These are phyloP conservation scores for Merluccius polli DNA, from an alignment of 2,797 vertebrate species.

Conservation along the genomic window DNA sequence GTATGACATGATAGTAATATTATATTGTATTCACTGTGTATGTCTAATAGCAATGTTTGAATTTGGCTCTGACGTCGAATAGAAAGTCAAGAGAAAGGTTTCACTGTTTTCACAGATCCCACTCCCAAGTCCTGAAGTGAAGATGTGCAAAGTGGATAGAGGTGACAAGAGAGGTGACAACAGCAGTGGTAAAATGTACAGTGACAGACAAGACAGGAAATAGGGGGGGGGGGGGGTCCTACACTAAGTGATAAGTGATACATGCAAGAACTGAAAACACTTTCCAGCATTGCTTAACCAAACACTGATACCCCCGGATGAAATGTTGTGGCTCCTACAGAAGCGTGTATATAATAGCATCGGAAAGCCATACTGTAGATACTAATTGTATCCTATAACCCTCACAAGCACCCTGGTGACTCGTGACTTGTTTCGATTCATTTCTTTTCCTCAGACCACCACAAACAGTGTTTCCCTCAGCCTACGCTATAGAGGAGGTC, in stretches of 20 bases:
- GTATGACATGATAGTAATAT: not conserved
- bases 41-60: not conserved
- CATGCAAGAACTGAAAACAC: not conserved
- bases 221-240: not conserved
- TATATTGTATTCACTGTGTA: not conserved
- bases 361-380: not conserved
- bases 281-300: not conserved
- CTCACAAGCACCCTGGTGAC: not conserved
- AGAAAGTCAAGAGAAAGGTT: not conserved
- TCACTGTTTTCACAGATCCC: not conserved
- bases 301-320: not conserved
- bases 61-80: not conserved
- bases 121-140: not conserved
- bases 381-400: not conserved
- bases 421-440: not conserved
- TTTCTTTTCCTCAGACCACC: not conserved
- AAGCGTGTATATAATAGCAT: not conserved
- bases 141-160: not conserved
- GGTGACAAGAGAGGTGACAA: too few relatives aligned
- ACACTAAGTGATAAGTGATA: not conserved
- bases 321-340: not conserved
- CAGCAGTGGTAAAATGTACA: not conserved
- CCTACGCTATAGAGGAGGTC: conserved; percentile 25
- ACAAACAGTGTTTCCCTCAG: conserved; percentile 7
- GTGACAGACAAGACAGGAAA: not conserved